Base-by-base conservation (phyloP, 2,888 invertebrate species). In the Andrena hattorfiana region DNA sequence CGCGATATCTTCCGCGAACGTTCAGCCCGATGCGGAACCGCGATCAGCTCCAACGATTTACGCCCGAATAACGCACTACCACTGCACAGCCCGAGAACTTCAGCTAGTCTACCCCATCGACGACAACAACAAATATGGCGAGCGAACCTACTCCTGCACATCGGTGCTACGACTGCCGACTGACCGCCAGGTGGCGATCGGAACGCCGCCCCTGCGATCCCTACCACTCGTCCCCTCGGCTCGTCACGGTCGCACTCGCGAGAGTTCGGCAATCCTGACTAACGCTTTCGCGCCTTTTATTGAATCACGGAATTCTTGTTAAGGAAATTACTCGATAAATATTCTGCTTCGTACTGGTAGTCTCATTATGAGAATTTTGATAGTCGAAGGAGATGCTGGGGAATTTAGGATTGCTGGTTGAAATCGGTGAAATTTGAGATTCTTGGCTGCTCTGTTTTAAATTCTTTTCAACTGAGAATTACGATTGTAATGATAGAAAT, bases 101-200 rank as follows among this genome's bases (percentile, higher is more conserved):
- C 60, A 83, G 80, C 81, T 88, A 84, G 90, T 94, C 95, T 95
- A 95, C 95, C 96, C 96, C 96, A 96, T 96, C 95, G 95, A 95
- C 95, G 96, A 96, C 96, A 96, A 96, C 96, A 96, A 97, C 96
- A 97, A 97, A 96, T 96, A 97, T 97, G 96, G 96, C 96, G 96
- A 96, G 92, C 92, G 89, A 93, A 90, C 79, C 75, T 83, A 84
- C 86, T 85, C 74, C 84, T 83, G 85, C 83, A 70, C 84, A 76
- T 83, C 84, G 49, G 81, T 82, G 77, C 75, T 82, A 56, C 81
- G 76, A 88, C 81, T 85, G 80, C 48, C 72, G 72, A 83, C 78
- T 72, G n/a, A 13, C 51, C 86, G 70, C 73, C 54, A 87, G 88
- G 81, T 86, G 87, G 88, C 87, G 86, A 69, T 49, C 67, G 20